Evolutionary conservation across 2,113 vertebrate genomes (phyloP).

Genomic region (Hassar affinis): DNA sequence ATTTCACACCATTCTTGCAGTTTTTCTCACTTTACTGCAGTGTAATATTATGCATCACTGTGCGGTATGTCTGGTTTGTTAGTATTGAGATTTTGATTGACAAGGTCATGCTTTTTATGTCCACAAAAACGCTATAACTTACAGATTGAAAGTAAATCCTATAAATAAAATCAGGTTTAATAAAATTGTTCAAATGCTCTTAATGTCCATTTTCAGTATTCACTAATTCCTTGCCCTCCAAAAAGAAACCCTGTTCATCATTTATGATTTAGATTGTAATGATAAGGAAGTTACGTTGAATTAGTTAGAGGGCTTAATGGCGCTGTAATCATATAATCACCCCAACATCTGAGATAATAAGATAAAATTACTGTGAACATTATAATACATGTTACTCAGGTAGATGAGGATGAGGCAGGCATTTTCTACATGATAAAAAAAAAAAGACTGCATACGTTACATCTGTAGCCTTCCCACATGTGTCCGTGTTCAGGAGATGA

Average conservation of each 20-base stretch:
- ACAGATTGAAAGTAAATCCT: background rate
- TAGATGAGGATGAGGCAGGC: background rate
- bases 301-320: background rate
- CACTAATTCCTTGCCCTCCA: too few species aligned
- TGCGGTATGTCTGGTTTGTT: too few species aligned
- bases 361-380: background rate
- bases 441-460: too few species aligned
- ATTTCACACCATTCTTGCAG: too few species aligned
- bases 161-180: too few species aligned
- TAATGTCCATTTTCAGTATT: background rate
- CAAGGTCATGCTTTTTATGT: too few species aligned
- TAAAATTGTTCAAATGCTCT: too few species aligned
- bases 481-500: slow-evolving; percentile 13
- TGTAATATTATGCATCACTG: too few species aligned
- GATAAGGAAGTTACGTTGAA: background rate
- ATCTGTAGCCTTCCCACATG: slow-evolving; percentile 12
- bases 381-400: background rate
- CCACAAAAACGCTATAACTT: too few species aligned
- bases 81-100: background rate
- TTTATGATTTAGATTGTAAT: background rate
- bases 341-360: background rate
- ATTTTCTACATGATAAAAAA: too few species aligned
- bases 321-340: background rate
- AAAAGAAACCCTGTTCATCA: background rate
- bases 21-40: too few species aligned